Base-by-base conservation (phyloP, 2,888 invertebrate genomes). In the Furcula furcula region DNA sequence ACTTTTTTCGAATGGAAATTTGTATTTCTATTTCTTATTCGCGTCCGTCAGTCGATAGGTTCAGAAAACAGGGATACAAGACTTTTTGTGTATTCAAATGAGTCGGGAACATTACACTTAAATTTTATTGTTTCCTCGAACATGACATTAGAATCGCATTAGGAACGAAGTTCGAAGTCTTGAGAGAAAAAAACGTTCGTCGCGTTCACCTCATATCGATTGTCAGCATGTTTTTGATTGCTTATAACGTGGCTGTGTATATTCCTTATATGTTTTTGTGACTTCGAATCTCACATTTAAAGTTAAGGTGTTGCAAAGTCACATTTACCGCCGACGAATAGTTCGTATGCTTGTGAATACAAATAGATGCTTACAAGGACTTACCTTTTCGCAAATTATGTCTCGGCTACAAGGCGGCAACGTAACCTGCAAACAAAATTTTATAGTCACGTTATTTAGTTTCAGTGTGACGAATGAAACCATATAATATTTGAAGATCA, bases 301-400 rank as follows among this genome's bases (percentile, higher is more conserved):
- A 36, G 40, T 50, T 53, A 60, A 57, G 53, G 52, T 46, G 55
- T 45, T 40, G 28, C 47, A 44, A 55, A 55, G 45, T 43, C 39
- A 40, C 44, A 42, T 35, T 32, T 36, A 31, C 34, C 31, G 32
- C 35, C 35, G 40, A 42, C 41, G 34, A 51, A 54, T 51, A 54
- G 54, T 56, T 63, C 46, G 40, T 50, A 59, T 58, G 65, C 63
- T 65, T 65, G 63, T 77, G 80, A 80, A 80, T 82, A 81, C 72
- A 78, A 82, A 81, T 77, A 69, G 73, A 68, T 57, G 65, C 59
- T 72, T 76, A 76, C 48, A 50, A 65, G 63, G 54, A 69, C 74
- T 81, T 77, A 83, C 85, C 82, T 80, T 77, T 75, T 78, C 67
- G 79, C 82, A 82, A 84, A 83, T 86, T 76, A 84, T 82, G 75